These are phyloP conservation scores for Pectinophora gossypiella DNA, from an alignment of 1,140 invertebrate genomes.

Conservation along the genomic window DNA sequence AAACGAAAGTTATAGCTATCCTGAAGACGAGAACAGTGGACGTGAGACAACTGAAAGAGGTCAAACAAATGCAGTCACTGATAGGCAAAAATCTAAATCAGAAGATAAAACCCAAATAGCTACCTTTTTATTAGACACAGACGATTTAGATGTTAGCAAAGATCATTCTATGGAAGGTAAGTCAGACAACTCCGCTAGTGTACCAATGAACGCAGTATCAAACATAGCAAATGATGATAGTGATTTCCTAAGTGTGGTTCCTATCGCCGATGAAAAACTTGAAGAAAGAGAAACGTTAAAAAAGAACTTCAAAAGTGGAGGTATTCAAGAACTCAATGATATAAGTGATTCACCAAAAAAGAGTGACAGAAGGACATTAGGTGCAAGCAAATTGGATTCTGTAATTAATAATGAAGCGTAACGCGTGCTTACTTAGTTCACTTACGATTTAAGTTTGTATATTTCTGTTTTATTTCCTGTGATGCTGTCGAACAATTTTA, in stretches of 20 bases:
- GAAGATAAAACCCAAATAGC: slow-evolving; percentile 22
- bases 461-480: slow-evolving; percentile 52
- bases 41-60: background rate
- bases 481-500: slow-evolving; percentile 38
- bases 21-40: background rate
- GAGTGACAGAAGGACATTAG: slow-evolving; percentile 61
- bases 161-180: slow-evolving; percentile 18
- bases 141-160: slow-evolving; percentile 41
- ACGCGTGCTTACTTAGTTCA: slow-evolving; percentile 22
- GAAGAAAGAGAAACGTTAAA: slow-evolving; percentile 29
- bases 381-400: slow-evolving; percentile 42
- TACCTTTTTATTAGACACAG: slow-evolving; percentile 57
- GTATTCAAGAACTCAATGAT: slow-evolving; percentile 50
- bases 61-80: background rate
- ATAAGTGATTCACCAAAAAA: slow-evolving; percentile 66
- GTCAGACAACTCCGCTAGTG: background rate
- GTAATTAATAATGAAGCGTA: slow-evolving; percentile 56
- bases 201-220: background rate
- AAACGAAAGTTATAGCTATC: slow-evolving; percentile 14
- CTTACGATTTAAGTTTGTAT: slow-evolving; percentile 41
- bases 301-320: slow-evolving; percentile 42
- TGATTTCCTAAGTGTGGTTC: slow-evolving; percentile 50
- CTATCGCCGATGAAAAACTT: slow-evolving; percentile 33
- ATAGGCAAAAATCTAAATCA: no score
- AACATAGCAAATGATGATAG: slow-evolving; percentile 17